Evolutionary conservation across 2,113 vertebrate species (phyloP).

Genomic region (Lampris megalopsis): DNA sequence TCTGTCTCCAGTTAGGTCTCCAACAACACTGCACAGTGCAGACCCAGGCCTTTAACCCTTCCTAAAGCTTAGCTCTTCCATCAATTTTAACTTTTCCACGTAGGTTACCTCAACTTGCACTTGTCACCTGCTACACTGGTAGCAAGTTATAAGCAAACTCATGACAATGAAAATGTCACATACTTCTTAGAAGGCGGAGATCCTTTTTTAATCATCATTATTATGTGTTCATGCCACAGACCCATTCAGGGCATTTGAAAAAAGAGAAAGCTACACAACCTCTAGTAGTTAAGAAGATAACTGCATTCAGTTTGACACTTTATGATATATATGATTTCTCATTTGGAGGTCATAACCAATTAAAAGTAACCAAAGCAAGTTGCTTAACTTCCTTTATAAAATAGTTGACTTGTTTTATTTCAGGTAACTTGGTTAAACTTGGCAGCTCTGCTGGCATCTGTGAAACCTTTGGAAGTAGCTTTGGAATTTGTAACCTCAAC

Average conservation of each 20-base stretch:
- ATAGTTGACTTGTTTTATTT: too few species aligned
- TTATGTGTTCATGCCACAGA: conserved; percentile 38
- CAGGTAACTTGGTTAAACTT: too few species aligned
- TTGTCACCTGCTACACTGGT: conserved; percentile 77
- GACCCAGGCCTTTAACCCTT: conserved; percentile 65
- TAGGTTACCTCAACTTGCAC: conserved; percentile 58
- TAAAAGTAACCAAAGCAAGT: too few species aligned
- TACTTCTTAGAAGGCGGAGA: conserved; percentile 55
- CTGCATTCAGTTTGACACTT: not conserved
- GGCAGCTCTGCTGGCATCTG: too few species aligned
- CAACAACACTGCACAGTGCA: conserved; percentile 51
- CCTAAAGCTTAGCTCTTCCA: conserved; percentile 71
- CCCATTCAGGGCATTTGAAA: not conserved
- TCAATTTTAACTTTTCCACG: conserved; percentile 55
- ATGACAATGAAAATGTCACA: conserved; percentile 20
- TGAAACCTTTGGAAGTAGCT: not conserved
- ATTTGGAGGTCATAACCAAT: too few species aligned
- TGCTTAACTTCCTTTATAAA: too few species aligned
- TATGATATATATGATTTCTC: not conserved
- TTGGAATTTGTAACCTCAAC: not conserved
- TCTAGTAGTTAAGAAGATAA: not conserved
- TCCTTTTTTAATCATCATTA: conserved; percentile 27
- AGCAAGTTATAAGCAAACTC: conserved; percentile 63
- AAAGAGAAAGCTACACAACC: not conserved
- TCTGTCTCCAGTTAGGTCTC: conserved; percentile 75